A percentile compares a stretch with the other conserved stretches of the same genome.
phyloP scores from a whole-genome alignment of 2,888 invertebrate species.

The Zhuqinia jingwanae region DNA sequence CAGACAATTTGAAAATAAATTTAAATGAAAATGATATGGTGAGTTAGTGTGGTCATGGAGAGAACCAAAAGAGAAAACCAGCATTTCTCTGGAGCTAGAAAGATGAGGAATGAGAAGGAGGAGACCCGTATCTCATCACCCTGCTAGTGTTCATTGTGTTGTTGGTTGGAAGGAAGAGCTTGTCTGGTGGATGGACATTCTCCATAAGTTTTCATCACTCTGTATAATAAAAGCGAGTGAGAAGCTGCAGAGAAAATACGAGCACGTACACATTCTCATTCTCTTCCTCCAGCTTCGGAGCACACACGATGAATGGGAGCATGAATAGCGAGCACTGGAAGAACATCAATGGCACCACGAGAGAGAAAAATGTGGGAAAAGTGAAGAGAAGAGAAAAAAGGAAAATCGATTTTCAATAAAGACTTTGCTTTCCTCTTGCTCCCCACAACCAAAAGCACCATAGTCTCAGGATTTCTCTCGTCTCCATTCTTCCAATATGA shows the following conservation, averaged over 20 bases:
- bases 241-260: neutral
- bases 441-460: neutral
- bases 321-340: no score
- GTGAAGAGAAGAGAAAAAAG: constrained; percentile 39
- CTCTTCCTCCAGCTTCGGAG: neutral
- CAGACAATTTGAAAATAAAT: no score
- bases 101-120: neutral
- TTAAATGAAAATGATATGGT: no score
- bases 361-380: constrained; percentile 16
- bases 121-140: neutral
- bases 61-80: no score
- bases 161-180: neutral
- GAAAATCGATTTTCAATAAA: constrained; percentile 67
- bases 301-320: neutral
- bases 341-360: neutral
- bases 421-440: constrained; percentile 19
- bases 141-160: neutral
- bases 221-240: no score
- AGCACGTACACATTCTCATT: constrained; percentile 9
- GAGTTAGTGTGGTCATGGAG: no score
- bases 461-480: neutral
- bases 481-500: neutral
- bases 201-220: constrained; percentile 13
- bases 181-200: constrained; percentile 11
- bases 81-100: no score